These are phyloP conservation scores for Phyllopteryx taeniolatus DNA, from an alignment of 2,113 vertebrate species.

Conservation along the genomic window DNA sequence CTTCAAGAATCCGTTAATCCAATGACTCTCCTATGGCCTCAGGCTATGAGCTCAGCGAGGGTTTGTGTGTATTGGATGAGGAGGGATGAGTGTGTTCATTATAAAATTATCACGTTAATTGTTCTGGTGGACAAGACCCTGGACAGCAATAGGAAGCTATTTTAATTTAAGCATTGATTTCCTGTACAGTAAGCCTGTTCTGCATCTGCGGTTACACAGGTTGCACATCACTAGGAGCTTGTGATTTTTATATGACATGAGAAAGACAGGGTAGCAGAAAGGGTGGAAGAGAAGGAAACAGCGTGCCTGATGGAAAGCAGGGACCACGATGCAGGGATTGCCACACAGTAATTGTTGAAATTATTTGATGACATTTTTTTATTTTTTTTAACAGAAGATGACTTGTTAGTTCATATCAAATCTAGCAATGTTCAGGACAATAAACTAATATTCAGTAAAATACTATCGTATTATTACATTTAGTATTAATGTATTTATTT, in stretches of 20 bases:
- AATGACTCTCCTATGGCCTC: slow-evolving; percentile 63
- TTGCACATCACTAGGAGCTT: slow-evolving; percentile 14
- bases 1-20: slow-evolving; percentile 66
- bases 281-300: too few species aligned
- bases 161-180: slow-evolving; percentile 67
- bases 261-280: neutral
- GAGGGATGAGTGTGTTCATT: slow-evolving; percentile 38
- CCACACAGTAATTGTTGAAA: too few species aligned
- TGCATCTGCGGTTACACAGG: slow-evolving; percentile 19
- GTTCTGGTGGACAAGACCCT: slow-evolving; percentile 54
- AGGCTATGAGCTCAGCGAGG: slow-evolving; percentile 43
- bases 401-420: too few species aligned
- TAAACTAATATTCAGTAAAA: too few species aligned
- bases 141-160: slow-evolving; percentile 49
- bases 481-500: too few species aligned
- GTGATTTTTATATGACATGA: slow-evolving; percentile 32
- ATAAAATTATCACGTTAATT: slow-evolving; percentile 73
- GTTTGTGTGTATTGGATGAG: slow-evolving; percentile 11
- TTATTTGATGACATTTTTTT: too few species aligned
- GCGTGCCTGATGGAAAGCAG: too few species aligned
- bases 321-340: too few species aligned
- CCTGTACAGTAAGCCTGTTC: slow-evolving; percentile 53
- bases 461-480: too few species aligned
- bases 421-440: too few species aligned
- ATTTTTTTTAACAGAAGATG: too few species aligned